These are phyloP conservation scores for Toxotes lorentzi DNA, from an alignment of 2,797 vertebrate species.

Conservation along the genomic window DNA sequence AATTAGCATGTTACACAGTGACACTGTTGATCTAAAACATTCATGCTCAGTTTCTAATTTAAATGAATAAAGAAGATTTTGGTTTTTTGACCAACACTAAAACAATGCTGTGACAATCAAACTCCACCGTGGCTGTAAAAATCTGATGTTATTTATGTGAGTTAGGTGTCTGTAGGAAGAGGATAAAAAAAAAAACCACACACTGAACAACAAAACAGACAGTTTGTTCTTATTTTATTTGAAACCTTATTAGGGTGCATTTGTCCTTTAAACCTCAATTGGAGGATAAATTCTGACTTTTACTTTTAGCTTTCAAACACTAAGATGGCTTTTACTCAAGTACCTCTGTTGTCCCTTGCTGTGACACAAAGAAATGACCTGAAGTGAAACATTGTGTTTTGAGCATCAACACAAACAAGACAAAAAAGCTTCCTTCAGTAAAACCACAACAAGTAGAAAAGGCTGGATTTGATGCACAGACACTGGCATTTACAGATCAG, in stretches of 20 bases:
- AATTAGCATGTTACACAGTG: neutral
- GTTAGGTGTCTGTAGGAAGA: neutral
- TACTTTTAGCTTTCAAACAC: slow-evolving; percentile 21
- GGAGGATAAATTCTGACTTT: slow-evolving; percentile 4
- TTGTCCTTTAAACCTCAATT: slow-evolving; percentile 5
- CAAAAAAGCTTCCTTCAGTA: slow-evolving; percentile 11
- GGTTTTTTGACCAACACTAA: neutral
- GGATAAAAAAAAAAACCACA: too few relatives aligned
- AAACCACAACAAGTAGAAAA: slow-evolving; percentile 6
- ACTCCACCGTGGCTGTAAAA: slow-evolving; percentile 13
- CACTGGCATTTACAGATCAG: slow-evolving; percentile 35
- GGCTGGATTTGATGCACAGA: slow-evolving; percentile 28
- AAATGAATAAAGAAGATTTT: neutral
- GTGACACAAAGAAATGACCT: slow-evolving; percentile 32
- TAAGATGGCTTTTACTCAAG: slow-evolving; percentile 18
- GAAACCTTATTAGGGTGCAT: neutral
- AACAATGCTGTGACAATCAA: slow-evolving; percentile 1
- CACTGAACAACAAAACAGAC: neutral
- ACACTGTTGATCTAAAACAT: too few relatives aligned
- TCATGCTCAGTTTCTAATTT: neutral
- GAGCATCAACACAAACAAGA: neutral
- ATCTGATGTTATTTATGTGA: neutral
- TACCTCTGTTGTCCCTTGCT: neutral
- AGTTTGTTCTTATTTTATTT: neutral
- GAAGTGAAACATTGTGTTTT: slow-evolving; percentile 11